phyloP scores from a whole-genome alignment of 35 echinoderm and acorn worm species.

The Antedon bifida region DNA sequence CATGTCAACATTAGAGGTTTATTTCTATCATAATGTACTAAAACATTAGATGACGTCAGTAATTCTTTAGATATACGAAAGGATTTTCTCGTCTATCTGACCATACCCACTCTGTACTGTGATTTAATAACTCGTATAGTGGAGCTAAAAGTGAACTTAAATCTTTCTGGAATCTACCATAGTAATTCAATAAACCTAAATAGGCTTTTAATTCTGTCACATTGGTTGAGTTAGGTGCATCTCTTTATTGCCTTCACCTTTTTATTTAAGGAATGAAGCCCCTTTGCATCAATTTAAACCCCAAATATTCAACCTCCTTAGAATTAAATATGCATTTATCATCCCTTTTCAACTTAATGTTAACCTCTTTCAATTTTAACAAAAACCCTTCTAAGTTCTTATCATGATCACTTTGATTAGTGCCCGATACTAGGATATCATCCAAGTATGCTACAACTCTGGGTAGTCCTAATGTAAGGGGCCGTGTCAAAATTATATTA shows the following conservation, averaged over 20 bases:
- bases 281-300: slow-evolving; percentile 11
- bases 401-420: slow-evolving; percentile 6
- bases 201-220: slow-evolving; percentile 30
- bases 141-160: slow-evolving; percentile 12
- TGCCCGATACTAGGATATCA: slow-evolving; percentile 36
- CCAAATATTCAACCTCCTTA: slow-evolving; percentile 18
- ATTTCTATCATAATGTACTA: slow-evolving; percentile 37
- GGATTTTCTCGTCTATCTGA: neutral
- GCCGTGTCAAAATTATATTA: no score
- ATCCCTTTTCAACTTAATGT: slow-evolving; percentile 10
- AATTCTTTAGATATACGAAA: slow-evolving; percentile 18
- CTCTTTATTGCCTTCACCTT: no score
- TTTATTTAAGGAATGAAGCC: slow-evolving; percentile 15
- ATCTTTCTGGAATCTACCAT: slow-evolving; percentile 10
- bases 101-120: slow-evolving; percentile 24
- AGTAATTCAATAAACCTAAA: slow-evolving; percentile 54
- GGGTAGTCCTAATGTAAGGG: slow-evolving; percentile 5
- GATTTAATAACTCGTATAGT: slow-evolving; percentile 16
- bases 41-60: slow-evolving; percentile 4
- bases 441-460: slow-evolving; percentile 7
- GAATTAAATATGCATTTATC: slow-evolving; percentile 38
- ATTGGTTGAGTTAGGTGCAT: slow-evolving; percentile 12
- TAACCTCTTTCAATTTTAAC: neutral
- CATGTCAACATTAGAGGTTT: neutral
- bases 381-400: slow-evolving; percentile 19